Evolutionary conservation across 2,888 invertebrate species (phyloP).

Genomic region (Phoenoteleia sp.): DNA sequence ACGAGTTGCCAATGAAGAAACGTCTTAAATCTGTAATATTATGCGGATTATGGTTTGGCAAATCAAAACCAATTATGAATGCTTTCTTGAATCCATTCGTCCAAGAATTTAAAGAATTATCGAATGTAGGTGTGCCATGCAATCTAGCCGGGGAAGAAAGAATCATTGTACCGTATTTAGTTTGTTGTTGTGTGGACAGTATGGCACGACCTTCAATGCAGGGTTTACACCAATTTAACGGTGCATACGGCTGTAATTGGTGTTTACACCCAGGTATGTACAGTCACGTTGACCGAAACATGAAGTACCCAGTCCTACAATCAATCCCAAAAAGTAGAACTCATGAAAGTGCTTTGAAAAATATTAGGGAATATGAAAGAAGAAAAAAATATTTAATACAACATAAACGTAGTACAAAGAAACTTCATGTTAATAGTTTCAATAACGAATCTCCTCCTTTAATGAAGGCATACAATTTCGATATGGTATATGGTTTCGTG

Average conservation of each 20-base stretch:
- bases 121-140: too few species aligned
- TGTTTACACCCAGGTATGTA: not conserved
- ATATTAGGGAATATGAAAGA: too few species aligned
- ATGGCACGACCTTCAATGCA: not conserved
- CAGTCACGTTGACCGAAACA: too few species aligned
- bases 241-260: not conserved
- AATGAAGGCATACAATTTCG: not conserved
- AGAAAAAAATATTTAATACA: too few species aligned
- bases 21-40: not conserved
- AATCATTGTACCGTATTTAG: conserved; percentile 5
- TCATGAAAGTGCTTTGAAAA: too few species aligned
- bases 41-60: not conserved
- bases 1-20: conserved; percentile 9
- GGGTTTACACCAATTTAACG: conserved; percentile 22
- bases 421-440: not conserved
- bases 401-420: too few species aligned
- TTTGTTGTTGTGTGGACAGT: conserved; percentile 7
- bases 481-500: conserved; percentile 16
- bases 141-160: conserved; percentile 34
- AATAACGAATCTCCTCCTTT: not conserved
- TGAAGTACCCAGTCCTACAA: too few species aligned
- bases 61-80: not conserved
- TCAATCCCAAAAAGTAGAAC: too few species aligned
- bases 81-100: too few species aligned
- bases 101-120: too few species aligned